Percentiles rank a stretch among this genome's conserved stretches.
Conservation (phyloP, 2,113 vertebrate species). For the Genyomyrus donnyi region DNA sequence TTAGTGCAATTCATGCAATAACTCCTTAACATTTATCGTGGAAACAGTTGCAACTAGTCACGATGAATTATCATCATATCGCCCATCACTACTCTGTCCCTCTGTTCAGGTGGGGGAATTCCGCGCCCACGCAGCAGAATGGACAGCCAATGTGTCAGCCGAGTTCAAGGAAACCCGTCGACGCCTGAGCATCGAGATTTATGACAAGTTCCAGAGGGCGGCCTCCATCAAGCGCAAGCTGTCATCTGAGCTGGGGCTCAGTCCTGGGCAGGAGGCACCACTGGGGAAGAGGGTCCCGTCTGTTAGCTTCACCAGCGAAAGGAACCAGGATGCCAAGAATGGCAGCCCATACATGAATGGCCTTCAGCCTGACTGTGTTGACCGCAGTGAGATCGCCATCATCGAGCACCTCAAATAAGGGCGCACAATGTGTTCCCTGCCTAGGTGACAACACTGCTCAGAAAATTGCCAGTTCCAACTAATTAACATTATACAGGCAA, state of each 20-base stretch:
- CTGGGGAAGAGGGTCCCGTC: constrained; percentile 86
- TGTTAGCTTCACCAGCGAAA: constrained; percentile 70
- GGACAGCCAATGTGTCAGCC: constrained; percentile 86
- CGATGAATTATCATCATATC: background rate
- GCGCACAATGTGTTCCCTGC: too few relatives aligned
- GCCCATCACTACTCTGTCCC: background rate
- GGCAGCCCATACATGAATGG: constrained; percentile 93
- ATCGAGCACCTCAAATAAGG: constrained; percentile 82
- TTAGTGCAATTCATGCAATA: background rate
- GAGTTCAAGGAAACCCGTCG: constrained; percentile 87
- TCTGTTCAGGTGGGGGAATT: constrained; percentile 62
- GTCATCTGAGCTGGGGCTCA: constrained; percentile 81
- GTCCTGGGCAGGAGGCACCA: constrained; percentile 80
- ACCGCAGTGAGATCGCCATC: constrained; percentile 73
- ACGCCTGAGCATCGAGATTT: constrained; percentile 86
- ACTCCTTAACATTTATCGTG: background rate
- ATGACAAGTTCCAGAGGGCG: constrained; percentile 88
- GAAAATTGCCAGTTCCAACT: background rate
- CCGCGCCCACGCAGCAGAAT: constrained; percentile 85
- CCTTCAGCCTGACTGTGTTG: constrained; percentile 79
- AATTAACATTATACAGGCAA: background rate
- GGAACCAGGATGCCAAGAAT: constrained; percentile 68
- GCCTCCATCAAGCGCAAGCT: constrained; percentile 93
- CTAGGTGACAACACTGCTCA: background rate
- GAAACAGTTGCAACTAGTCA: background rate